Conservation (phyloP, 2,888 invertebrate genomes). For the Auanema freiburgensis region DNA sequence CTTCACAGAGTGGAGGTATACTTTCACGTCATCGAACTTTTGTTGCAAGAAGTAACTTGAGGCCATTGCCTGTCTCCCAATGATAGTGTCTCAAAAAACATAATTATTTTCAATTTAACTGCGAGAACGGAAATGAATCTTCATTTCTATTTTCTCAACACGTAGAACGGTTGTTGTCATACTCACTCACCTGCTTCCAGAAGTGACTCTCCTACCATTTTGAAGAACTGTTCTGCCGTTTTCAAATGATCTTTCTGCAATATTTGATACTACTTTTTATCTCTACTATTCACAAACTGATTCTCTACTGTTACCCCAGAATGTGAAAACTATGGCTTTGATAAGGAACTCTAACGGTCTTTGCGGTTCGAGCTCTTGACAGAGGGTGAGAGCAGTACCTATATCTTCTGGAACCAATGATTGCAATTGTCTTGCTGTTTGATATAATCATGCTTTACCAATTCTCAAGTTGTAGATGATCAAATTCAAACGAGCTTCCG, state of each 20-base stretch:
- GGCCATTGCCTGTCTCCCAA: constrained; percentile 93
- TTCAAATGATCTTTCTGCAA: constrained; percentile 87
- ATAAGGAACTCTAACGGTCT: constrained; percentile 93
- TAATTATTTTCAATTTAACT: background rate
- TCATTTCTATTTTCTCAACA: constrained; percentile 5
- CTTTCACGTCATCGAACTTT: constrained; percentile 92
- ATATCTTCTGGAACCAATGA: constrained; percentile 43
- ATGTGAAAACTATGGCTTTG: constrained; percentile 91
- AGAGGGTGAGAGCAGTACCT: constrained; percentile 45
- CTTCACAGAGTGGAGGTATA: constrained; percentile 93
- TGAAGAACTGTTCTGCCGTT: constrained; percentile 92
- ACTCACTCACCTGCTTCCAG: constrained; percentile 8
- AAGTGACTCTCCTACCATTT: constrained; percentile 77
- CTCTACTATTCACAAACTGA: constrained; percentile 73
- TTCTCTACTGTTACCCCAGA: constrained; percentile 86
- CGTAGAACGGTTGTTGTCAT: background rate
- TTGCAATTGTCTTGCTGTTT: constrained; percentile 1
- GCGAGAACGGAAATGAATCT: background rate
- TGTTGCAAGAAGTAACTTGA: constrained; percentile 90
- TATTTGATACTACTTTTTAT: constrained; percentile 8
- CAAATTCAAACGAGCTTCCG: constrained; percentile 92
- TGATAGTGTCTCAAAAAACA: constrained; percentile 78
- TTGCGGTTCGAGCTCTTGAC: constrained; percentile 82
- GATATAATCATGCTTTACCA: constrained; percentile 62
- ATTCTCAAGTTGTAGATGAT: constrained; percentile 89